Base-by-base conservation (phyloP, 2,888 invertebrate genomes). In the Hermaeophaga mercurialis region DNA sequence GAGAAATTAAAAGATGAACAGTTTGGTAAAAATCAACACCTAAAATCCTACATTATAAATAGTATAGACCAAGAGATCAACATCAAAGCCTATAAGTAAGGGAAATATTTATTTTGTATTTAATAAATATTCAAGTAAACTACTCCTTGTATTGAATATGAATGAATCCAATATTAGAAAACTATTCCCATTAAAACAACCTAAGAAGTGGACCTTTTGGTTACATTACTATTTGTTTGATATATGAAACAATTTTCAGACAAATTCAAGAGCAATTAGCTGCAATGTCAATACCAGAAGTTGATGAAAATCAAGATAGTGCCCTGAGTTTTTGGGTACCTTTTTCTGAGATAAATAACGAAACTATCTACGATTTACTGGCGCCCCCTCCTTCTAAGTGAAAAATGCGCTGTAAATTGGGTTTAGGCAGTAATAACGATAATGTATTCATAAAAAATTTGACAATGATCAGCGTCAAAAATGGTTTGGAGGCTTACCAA, bases 331-430 rank as follows among this genome's bases (percentile, higher is more conserved):
- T 90, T 0, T 91, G 94, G 94, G 84, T 96, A 12, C 92, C 93
- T 0, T 94, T 91, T 77, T 86, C 87, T 0, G 95, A 96, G 76
- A 89, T 96, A 36, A 95, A 96, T 75, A 96, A 96, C 73, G 96
- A 96, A 71, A 82, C 83, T 1, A 85, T 95, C 12, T 91, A 87
- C 72, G 96, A 96, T 75, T 78, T 96, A 15, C 75, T 96, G 8
- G 17, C 9, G 8, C 36, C 17, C 17, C 14, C 66, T 8, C 46
- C 39, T 3, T 38, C 34, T 4, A 52, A 53, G 46, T 59, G 58
- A 3, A 52, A 61, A 5, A 53, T 43, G 9, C 55, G 75, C 15
- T 73, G 86, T 81, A 9, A 82, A 48, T 18, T 56, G 22, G 38
- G 15, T 7, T 22, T 56, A 28, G 52, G 56, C 15, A 33, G 36